phyloP scores from a whole-genome alignment of 2,888 invertebrate genomes.

The Glaucopsyche alexis region DNA sequence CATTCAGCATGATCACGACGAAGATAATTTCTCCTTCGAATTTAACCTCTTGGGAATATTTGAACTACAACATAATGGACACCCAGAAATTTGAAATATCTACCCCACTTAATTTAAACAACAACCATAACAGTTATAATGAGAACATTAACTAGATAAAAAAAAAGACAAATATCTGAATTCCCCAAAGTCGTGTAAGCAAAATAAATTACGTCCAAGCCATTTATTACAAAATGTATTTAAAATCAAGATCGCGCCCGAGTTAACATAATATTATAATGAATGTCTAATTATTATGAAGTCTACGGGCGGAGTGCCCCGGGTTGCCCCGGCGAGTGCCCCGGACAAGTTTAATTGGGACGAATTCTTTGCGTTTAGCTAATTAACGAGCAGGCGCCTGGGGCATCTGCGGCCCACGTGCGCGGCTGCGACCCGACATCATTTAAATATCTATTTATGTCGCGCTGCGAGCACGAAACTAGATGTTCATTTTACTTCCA shows the following conservation, averaged over 20 bases:
- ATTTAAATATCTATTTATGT: conserved; percentile 23
- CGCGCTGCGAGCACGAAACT: not conserved
- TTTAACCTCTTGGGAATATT: not conserved
- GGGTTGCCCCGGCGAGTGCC: conserved; percentile 30
- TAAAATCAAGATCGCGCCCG: conserved; percentile 9
- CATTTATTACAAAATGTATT: not conserved
- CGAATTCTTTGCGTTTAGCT: conserved; percentile 66
- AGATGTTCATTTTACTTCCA: conserved; percentile 1
- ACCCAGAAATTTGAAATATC: not conserved
- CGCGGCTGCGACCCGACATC: conserved; percentile 37
- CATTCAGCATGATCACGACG: not conserved
- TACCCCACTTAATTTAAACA: not conserved
- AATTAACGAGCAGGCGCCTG: conserved; percentile 58
- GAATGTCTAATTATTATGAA: conserved; percentile 37
- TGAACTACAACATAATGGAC: not conserved
- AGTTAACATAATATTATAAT: conserved; percentile 16
- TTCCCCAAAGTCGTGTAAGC: not conserved
- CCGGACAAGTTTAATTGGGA: conserved; percentile 58
- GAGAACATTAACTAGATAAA: not conserved
- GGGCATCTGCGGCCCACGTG: conserved; percentile 68
- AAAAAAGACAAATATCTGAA: not conserved
- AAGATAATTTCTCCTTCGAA: too few relatives aligned
- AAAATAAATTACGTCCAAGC: not conserved
- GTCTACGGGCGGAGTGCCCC: conserved; percentile 35
- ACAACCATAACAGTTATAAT: not conserved